These are phyloP conservation scores for Heliconius ismenius DNA, from an alignment of 2,888 invertebrate species.

Conservation along the genomic window DNA sequence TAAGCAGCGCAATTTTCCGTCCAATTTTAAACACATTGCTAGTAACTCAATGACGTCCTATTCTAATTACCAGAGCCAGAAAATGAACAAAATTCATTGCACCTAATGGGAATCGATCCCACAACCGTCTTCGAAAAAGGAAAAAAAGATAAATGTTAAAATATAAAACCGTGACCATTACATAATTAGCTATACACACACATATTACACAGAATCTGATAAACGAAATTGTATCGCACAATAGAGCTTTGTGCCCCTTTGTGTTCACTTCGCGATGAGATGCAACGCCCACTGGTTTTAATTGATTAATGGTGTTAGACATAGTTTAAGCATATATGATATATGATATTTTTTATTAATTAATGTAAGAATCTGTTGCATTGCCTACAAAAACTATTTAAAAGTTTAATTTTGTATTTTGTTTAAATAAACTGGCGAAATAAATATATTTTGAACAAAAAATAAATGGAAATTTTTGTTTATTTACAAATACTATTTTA, in stretches of 20 bases:
- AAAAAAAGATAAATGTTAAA: conserved; percentile 17
- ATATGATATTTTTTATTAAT: neutral
- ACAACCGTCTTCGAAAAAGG: conserved; percentile 5
- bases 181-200: conserved; percentile 54
- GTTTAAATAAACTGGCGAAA: neutral
- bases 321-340: neutral
- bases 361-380: neutral
- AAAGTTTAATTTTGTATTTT: neutral
- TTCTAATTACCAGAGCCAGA: too few species aligned
- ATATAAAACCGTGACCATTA: conserved; percentile 59
- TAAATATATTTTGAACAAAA: neutral
- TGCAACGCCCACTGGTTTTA: conserved; percentile 33
- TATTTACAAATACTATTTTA: too few species aligned
- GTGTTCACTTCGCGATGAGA: conserved; percentile 39
- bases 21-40: too few species aligned
- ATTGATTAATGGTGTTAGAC: conserved; percentile 23
- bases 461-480: too few species aligned
- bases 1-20: too few species aligned
- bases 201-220: conserved; percentile 51
- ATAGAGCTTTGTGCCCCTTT: conserved; percentile 49
- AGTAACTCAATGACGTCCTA: too few species aligned
- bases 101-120: too few species aligned
- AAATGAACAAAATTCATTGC: too few species aligned
- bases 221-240: conserved; percentile 60
- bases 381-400: too few species aligned